Conservation (phyloP, 1,140 invertebrate species). For the Drosophila pectinifera region DNA sequence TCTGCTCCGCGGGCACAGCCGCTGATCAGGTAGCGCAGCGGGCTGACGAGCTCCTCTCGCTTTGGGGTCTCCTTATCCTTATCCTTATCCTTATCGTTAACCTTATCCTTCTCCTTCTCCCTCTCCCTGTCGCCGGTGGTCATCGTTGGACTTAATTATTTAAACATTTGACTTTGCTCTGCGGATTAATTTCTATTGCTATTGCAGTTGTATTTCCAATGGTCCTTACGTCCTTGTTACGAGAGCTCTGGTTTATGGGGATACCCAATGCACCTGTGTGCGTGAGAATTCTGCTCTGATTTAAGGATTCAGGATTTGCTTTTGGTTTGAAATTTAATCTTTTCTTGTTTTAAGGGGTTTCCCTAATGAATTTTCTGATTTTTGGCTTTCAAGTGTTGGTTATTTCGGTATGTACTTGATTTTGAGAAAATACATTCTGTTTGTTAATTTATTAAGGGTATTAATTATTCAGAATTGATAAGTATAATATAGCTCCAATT, state of each 20-base stretch:
- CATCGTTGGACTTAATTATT: conserved; percentile 48
- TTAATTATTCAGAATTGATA: too few relatives aligned
- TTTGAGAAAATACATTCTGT: neutral
- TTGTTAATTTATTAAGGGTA: neutral
- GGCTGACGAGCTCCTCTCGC: conserved; percentile 63
- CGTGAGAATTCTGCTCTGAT: neutral
- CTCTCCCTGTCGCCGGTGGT: conserved; percentile 13
- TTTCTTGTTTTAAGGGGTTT: neutral
- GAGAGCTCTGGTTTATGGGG: conserved; percentile 6
- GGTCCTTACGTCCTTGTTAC: conserved; percentile 10
- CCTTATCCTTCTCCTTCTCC: conserved; percentile 5
- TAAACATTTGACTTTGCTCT: conserved; percentile 40
- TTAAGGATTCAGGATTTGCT: conserved; percentile 6
- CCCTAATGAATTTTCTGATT: neutral
- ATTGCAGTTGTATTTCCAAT: neutral
- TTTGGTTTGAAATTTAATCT: neutral
- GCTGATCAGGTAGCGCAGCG: conserved; percentile 72
- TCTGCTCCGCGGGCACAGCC: conserved; percentile 65
- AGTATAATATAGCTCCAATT: too few relatives aligned
- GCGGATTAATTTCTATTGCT: conserved; percentile 27
- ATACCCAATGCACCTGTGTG: conserved; percentile 11
- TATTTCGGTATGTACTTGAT: neutral
- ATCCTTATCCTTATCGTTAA: neutral
- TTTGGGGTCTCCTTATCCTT: conserved; percentile 60
- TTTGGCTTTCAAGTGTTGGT: neutral